Evolutionary conservation across 2,113 vertebrate species (phyloP), one percentile per base, ranked within the genome.

Genomic region (Muntiacus reevesi): DNA sequence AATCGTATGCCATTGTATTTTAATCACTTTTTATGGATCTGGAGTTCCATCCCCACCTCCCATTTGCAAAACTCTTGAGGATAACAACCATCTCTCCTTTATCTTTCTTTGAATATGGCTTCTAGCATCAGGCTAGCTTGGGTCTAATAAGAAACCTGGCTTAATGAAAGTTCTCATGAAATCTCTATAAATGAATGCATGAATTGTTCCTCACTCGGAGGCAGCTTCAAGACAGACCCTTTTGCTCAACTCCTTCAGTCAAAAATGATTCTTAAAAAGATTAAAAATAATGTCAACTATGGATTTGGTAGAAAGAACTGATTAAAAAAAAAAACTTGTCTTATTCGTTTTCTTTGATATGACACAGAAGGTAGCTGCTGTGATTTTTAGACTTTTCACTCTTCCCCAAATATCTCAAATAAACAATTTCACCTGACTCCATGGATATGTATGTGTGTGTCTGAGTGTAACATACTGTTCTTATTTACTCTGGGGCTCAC

Each of bases 191-290:
- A 92, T 25, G 43, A 89, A 88, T 33, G 15, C 17, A 43, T 2
- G 76, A 78, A 45, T 45, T 84, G 5, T 89, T 96, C 86, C 43
- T 59, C 27, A 36, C 43, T 23, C 28, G 30, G 23, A 94, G 81
- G 15, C 15, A 89, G 45, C 19, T 54, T 96, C 43, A 62, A 60
- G 28, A 59, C 25, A 62, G 33, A 87, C 30, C 7, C 25, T 52
- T 40, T 47, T 50, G 52, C 30, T 92, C 71, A 40, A 57, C 95
- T 85, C 92, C 76, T 94, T 83, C 27, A 3, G 17, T 62, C 57
- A 83, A 88, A 97, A 91, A 87, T 55, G 33, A 95, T 91, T 96
- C 50, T 81, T 94, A 19, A 95, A 97, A 92, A 93, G 82, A 89
- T 57, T 82, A 43, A 86, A 94, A 82, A 55, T 78, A 71, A 89